Base-by-base conservation (phyloP, 2,888 invertebrate species). In the Heliconius aoede region DNA sequence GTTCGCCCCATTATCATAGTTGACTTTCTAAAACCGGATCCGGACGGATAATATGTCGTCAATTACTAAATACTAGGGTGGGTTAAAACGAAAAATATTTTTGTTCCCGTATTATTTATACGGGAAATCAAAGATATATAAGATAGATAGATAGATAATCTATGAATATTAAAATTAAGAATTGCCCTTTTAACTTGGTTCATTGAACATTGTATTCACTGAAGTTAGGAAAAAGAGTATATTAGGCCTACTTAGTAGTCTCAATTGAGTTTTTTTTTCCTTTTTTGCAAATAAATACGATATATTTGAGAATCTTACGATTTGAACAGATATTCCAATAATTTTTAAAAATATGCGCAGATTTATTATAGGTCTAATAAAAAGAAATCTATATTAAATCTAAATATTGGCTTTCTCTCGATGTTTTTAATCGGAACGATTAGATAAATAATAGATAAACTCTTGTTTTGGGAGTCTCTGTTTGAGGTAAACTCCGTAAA, bases 401-500 rank as follows among this genome's bases (percentile, higher is more conserved):
- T n/a, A 69, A 3, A 51, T 7, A 55, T 32, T 30, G n/a, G 11
- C 69, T 69, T 55, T 69, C 69, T 69, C 55, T 69, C 32, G 30
- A 32, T 55, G 51, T 51, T n/a, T 40, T 68, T n/a, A n/a, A 69
- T 69, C 32, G n/a, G n/a, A 55, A 24, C 55, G 55, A 69, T 69
- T 69, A 55, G 55, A 69, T 69, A 69, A 55, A 30, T 55, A 69
- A 55, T 7, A 24, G 69, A 69, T 55, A 69, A 30, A 18, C 30
- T 55, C 69, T 69, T 69, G 69, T 69, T 69, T 69, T 69, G 24
- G 55, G 55, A 55, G 30, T 55, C 55, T 69, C 15, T 9, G 55
- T 69, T 55, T 30, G 30, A 55, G 55, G 15, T 30, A 30, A 15
- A 69, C 32, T n/a, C 30, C 30, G 55, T 24, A 55, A 69, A 69